A percentile compares a stretch with the other conserved stretches of the same genome.
phyloP scores from a whole-genome alignment of 2,888 invertebrate species.

The Oasisia sp. region DNA sequence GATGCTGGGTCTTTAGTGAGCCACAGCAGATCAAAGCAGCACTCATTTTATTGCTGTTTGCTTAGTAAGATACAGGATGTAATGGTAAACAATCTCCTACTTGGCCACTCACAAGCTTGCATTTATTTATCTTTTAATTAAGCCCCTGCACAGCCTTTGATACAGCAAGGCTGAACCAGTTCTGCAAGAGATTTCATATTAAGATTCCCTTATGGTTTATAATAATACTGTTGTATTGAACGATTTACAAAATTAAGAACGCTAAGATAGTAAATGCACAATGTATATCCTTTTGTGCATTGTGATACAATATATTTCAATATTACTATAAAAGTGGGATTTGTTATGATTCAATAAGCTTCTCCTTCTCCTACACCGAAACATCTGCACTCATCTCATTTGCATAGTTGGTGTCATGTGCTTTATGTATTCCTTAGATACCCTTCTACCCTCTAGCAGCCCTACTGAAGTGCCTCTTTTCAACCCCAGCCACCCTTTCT shows the following conservation, averaged over 20 bases:
- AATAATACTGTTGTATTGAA: too few relatives aligned
- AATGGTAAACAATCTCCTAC: slow-evolving; percentile 1
- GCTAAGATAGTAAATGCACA: too few relatives aligned
- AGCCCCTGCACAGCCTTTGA: not conserved
- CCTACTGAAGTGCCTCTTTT: not conserved
- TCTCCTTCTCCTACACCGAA: not conserved
- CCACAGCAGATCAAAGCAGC: not conserved
- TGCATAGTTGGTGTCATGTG: not conserved
- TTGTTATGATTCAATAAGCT: not conserved
- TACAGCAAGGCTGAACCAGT: not conserved
- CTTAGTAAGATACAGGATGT: not conserved
- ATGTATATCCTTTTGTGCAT: not conserved
- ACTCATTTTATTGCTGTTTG: not conserved
- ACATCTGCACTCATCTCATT: not conserved
- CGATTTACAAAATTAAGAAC: too few relatives aligned
- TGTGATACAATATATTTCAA: not conserved
- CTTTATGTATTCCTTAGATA: not conserved
- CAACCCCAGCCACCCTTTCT: not conserved
- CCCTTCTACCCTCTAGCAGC: not conserved
- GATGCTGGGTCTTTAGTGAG: not conserved
- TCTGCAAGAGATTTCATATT: not conserved
- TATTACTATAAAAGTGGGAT: not conserved
- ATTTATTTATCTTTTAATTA: not conserved
- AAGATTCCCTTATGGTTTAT: not conserved
- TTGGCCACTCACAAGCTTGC: not conserved